Conservation (phyloP, 1,140 invertebrate species). For the Drosophila bipectinata region DNA sequence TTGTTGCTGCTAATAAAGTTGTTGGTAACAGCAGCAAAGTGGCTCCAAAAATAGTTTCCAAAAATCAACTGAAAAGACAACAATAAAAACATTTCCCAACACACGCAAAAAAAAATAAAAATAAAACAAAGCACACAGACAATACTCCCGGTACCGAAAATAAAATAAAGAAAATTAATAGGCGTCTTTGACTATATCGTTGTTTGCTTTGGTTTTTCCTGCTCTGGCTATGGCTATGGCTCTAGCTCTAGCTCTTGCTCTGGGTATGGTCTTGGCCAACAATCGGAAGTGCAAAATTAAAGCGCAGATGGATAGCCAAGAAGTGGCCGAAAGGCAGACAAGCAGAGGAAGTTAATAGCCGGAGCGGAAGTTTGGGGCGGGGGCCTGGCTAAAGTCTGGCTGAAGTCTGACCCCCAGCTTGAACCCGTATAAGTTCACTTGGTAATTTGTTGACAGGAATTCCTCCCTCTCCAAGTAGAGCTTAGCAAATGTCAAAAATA, state of each 20-base stretch:
- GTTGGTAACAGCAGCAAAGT: slow-evolving; percentile 52
- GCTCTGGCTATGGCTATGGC: neutral
- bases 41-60: slow-evolving; percentile 44
- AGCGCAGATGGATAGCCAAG: slow-evolving; percentile 46
- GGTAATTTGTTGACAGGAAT: slow-evolving; percentile 27
- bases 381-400: slow-evolving; percentile 22
- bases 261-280: slow-evolving; percentile 40
- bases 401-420: slow-evolving; percentile 27
- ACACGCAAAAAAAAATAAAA: neutral
- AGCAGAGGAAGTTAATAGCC: slow-evolving; percentile 32
- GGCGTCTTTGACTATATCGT: slow-evolving; percentile 46
- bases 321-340: slow-evolving; percentile 37
- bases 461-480: slow-evolving; percentile 2
- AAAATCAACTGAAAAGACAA: slow-evolving; percentile 54
- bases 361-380: slow-evolving; percentile 23
- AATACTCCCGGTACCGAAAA: slow-evolving; percentile 4
- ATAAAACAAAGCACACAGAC: slow-evolving; percentile 8
- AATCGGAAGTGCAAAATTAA: slow-evolving; percentile 65
- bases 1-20: slow-evolving; percentile 62
- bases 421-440: slow-evolving; percentile 49
- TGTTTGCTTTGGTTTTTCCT: slow-evolving; percentile 43
- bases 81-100: slow-evolving; percentile 43
- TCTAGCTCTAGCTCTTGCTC: neutral
- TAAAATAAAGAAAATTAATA: slow-evolving; percentile 56
- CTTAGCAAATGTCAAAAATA: slow-evolving; percentile 16